A percentile compares a stretch with the other conserved stretches of the same genome.
These are phyloP conservation scores for Tachysurus fulvidraco DNA, from an alignment of 2,113 vertebrate genomes.

Conservation along the genomic window DNA sequence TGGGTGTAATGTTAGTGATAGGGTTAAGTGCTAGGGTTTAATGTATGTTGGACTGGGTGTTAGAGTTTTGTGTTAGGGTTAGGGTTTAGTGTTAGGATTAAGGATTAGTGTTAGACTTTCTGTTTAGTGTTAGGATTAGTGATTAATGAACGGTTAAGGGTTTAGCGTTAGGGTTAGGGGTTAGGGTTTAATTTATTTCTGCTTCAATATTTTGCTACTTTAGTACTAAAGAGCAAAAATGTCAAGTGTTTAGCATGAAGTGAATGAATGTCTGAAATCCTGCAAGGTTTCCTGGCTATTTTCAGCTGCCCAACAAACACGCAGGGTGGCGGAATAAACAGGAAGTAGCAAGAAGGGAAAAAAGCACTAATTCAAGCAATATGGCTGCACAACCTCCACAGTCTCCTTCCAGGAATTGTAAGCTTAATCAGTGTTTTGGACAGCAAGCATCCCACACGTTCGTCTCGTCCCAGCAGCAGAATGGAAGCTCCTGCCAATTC, in stretches of 20 bases:
- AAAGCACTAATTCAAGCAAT: slow-evolving; percentile 15
- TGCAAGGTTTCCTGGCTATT: background rate
- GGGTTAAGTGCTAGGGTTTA: no score
- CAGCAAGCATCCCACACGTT: background rate
- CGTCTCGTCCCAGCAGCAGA: background rate
- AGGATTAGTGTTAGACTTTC: no score
- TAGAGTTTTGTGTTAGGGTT: no score
- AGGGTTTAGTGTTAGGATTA: no score
- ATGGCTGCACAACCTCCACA: background rate
- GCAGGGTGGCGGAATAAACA: background rate
- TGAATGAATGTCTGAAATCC: background rate
- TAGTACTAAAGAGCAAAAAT: background rate
- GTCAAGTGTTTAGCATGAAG: background rate
- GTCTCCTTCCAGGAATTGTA: slow-evolving; percentile 19
- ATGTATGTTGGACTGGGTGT: no score
- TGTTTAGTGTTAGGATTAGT: no score
- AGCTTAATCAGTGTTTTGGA: background rate
- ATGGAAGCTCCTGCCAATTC: background rate
- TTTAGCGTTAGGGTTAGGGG: no score
- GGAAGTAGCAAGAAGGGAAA: slow-evolving; percentile 8
- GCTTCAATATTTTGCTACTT: background rate
- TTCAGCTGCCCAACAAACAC: background rate
- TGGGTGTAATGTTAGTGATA: no score
- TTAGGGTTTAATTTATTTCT: background rate
- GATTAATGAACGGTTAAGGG: no score